phyloP scores from a whole-genome alignment of 1,140 invertebrate species.

The Camponotus floridanus region DNA sequence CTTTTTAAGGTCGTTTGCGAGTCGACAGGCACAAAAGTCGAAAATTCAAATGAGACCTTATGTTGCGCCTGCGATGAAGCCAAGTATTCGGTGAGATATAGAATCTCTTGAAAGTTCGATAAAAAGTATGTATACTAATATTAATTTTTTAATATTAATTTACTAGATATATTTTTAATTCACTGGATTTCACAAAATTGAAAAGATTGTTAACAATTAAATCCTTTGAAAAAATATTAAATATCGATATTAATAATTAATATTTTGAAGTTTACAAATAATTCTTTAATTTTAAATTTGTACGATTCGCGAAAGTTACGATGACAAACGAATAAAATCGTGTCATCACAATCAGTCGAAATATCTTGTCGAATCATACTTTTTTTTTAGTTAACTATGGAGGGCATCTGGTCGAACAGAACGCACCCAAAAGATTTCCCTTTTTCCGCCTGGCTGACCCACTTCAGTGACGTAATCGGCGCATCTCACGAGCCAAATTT shows the following conservation, averaged over 20 bases:
- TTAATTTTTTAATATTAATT: too few relatives aligned
- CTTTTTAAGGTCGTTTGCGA: conserved; percentile 95
- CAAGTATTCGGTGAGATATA: conserved; percentile 92
- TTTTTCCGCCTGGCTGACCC: conserved; percentile 94
- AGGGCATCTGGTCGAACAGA: conserved; percentile 98
- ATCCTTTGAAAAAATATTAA: background rate
- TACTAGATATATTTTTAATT: too few relatives aligned
- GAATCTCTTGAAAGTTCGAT: background rate
- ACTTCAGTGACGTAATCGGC: conserved; percentile 99
- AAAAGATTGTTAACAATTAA: too few relatives aligned
- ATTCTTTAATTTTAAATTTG: background rate
- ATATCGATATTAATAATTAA: background rate
- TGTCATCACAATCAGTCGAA: background rate
- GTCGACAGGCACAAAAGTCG: conserved; percentile 87
- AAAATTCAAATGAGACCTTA: conserved; percentile 82
- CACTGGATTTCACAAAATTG: too few relatives aligned
- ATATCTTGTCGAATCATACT: background rate
- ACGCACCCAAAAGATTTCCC: conserved; percentile 99
- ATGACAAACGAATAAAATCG: background rate
- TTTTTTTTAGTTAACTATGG: conserved; percentile 92
- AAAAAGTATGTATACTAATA: too few relatives aligned
- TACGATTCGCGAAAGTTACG: background rate
- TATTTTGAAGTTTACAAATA: background rate
- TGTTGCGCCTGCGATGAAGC: conserved; percentile 97
- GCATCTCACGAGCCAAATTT: conserved; percentile 97